phyloP scores from a whole-genome alignment of 2,113 vertebrate genomes.

The Bambusicola thoracicus region DNA sequence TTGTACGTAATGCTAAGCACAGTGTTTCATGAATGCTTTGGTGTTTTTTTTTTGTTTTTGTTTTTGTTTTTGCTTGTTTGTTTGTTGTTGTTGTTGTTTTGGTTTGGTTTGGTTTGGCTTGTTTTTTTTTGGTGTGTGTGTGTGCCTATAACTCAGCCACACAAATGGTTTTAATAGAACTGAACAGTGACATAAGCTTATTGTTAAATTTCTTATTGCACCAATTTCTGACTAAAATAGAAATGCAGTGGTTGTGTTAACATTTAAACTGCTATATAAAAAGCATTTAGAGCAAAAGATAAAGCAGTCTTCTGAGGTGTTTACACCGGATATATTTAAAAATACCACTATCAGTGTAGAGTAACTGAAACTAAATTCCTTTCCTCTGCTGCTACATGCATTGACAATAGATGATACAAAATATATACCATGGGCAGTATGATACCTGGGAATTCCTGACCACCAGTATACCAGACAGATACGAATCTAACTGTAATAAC shows the following conservation, averaged over 20 bases:
- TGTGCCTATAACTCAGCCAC: not conserved
- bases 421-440: not conserved
- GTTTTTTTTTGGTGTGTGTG: not conserved
- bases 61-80: too few relatives aligned
- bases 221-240: not conserved
- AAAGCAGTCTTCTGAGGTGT: not conserved
- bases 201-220: not conserved
- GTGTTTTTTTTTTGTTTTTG: too few relatives aligned
- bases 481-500: conserved; percentile 8
- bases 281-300: accelerated
- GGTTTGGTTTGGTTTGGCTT: too few relatives aligned
- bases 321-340: not conserved
- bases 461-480: conserved; percentile 28
- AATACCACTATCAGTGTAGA: not conserved
- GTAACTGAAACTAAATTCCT: not conserved
- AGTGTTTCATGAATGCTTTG: accelerated
- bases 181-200: not conserved
- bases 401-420: not conserved
- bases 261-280: not conserved
- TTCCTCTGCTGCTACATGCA: not conserved
- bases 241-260: not conserved
- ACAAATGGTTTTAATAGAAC: not conserved
- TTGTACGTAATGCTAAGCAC: not conserved
- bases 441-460: conserved; percentile 39
- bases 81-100: too few relatives aligned